phyloP scores from a whole-genome alignment of 1,140 invertebrate species.

The Drosophila obscura region DNA sequence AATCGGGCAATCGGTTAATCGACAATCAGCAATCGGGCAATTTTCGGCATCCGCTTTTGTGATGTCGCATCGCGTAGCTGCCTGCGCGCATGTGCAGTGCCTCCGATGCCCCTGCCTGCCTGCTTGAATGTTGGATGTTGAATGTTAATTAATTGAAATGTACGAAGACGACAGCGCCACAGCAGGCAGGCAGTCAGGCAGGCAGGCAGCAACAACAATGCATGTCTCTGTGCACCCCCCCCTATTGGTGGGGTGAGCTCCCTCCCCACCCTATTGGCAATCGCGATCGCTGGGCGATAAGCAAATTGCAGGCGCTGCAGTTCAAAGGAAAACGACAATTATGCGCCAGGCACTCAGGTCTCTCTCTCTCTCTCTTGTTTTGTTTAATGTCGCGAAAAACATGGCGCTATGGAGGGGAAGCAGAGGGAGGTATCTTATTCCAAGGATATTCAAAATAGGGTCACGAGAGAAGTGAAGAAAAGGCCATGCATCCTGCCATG shows the following conservation, averaged over 20 bases:
- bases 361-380: slow-evolving; percentile 16
- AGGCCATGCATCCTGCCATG: too few species aligned
- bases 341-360: slow-evolving; percentile 68
- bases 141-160: slow-evolving; percentile 83
- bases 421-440: neutral
- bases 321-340: slow-evolving; percentile 82
- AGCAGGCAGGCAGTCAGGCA: slow-evolving; percentile 26
- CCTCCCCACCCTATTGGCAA: slow-evolving; percentile 62
- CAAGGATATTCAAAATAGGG: too few species aligned
- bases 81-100: slow-evolving; percentile 68
- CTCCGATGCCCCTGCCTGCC: too few species aligned
- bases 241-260: slow-evolving; percentile 15
- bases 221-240: slow-evolving; percentile 8
- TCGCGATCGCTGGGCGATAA: slow-evolving; percentile 76
- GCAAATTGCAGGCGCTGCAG: slow-evolving; percentile 82
- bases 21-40: slow-evolving; percentile 36
- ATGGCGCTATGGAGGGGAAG: slow-evolving; percentile 48
- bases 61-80: slow-evolving; percentile 21
- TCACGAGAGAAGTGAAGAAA: too few species aligned
- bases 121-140: slow-evolving; percentile 21
- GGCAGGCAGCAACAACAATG: slow-evolving; percentile 37
- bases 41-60: slow-evolving; percentile 83
- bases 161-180: slow-evolving; percentile 66
- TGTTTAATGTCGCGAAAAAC: slow-evolving; percentile 46
- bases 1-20: slow-evolving; percentile 46